Evolutionary conservation across 2,797 vertebrate genomes (phyloP).

Genomic region (Brachymystax lenok): DNA sequence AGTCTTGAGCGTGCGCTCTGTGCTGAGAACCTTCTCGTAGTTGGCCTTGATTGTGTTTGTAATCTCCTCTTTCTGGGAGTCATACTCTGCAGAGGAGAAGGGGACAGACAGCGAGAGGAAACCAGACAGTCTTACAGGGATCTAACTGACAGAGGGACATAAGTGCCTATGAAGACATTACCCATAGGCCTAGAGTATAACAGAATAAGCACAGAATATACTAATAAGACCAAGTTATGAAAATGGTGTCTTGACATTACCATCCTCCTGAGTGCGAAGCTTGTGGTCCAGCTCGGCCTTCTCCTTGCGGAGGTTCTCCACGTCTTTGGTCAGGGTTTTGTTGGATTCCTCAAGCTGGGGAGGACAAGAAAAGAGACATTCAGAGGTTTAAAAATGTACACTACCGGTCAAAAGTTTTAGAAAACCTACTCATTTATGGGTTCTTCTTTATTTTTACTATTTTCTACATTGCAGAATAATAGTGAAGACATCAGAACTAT

Average conservation of each 20-base stretch:
- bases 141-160: background rate
- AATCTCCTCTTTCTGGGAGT: constrained; percentile 86
- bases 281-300: constrained; percentile 87
- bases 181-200: background rate
- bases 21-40: constrained; percentile 89
- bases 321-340: constrained; percentile 92
- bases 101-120: background rate
- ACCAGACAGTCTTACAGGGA: background rate
- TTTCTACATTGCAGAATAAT: too few species aligned
- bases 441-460: too few species aligned
- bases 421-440: too few species aligned
- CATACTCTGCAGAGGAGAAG: constrained; percentile 75
- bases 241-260: constrained; percentile 66
- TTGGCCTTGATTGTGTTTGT: constrained; percentile 79
- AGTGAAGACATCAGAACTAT: too few species aligned
- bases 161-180: background rate
- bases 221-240: background rate
- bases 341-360: constrained; percentile 92
- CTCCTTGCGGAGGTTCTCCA: constrained; percentile 90
- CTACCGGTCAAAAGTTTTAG: too few species aligned
- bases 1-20: constrained; percentile 93
- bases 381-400: background rate
- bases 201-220: background rate
- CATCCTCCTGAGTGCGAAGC: constrained; percentile 80
- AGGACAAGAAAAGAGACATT: background rate